These are phyloP conservation scores for Cepaea hortensis DNA, from an alignment of 2,888 invertebrate species.

Conservation along the genomic window DNA sequence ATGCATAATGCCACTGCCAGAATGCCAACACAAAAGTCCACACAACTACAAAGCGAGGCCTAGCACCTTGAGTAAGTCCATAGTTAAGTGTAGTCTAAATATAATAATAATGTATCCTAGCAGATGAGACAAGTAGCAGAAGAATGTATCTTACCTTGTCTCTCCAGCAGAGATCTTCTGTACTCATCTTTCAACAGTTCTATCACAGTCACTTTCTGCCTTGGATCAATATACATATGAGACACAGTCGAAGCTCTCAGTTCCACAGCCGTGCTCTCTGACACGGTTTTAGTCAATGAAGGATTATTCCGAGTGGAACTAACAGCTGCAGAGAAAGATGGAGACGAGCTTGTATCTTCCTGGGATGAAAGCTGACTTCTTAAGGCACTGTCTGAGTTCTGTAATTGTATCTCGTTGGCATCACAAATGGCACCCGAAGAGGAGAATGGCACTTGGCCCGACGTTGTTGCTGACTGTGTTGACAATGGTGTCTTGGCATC, in stretches of 20 bases:
- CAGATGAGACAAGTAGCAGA: no score
- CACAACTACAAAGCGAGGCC: no score
- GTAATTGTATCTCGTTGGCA: neutral
- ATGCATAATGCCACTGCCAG: no score
- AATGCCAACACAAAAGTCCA: no score
- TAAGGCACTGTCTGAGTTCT: conserved; percentile 50
- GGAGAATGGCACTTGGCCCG: neutral
- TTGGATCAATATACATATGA: conserved; percentile 40
- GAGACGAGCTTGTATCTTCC: conserved; percentile 38
- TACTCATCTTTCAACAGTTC: conserved; percentile 69
- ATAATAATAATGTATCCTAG: no score
- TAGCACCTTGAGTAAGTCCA: no score
- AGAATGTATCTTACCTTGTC: neutral
- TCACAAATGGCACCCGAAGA: conserved; percentile 7
- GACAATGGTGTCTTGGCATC: neutral
- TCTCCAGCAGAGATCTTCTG: conserved; percentile 31
- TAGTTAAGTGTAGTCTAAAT: no score
- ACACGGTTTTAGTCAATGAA: neutral
- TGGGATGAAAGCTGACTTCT: conserved; percentile 48
- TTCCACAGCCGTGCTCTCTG: neutral
- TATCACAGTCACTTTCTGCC: conserved; percentile 64
- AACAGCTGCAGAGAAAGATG: conserved; percentile 30
- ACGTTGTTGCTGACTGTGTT: neutral
- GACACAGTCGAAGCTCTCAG: neutral
- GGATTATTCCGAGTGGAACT: conserved; percentile 1